Conservation (phyloP, 2,113 vertebrate genomes). For the Origma solitaria region DNA sequence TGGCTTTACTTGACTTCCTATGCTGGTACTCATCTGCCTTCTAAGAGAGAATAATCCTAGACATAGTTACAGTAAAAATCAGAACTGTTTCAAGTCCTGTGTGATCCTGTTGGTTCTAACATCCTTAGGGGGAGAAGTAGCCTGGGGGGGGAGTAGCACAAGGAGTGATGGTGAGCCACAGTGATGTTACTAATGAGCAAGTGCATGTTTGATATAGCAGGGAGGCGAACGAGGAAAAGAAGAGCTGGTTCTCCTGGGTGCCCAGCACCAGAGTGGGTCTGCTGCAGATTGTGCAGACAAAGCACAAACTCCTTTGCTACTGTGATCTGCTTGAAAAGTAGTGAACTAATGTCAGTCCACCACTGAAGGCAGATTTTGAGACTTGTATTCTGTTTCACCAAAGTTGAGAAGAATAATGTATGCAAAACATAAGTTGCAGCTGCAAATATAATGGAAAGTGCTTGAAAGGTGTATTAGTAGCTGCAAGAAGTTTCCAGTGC, state of each 20-base stretch:
- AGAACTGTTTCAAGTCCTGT: not conserved
- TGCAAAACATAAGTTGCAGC: not conserved
- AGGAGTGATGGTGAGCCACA: not conserved
- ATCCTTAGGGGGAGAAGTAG: not conserved
- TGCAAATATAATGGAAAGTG: not conserved
- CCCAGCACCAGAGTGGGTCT: not conserved
- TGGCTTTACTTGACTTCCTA: constrained; percentile 3
- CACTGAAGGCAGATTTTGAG: not conserved
- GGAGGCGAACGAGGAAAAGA: not conserved
- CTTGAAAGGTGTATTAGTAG: not conserved
- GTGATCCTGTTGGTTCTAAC: not conserved
- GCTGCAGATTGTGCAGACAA: not conserved
- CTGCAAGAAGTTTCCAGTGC: not conserved
- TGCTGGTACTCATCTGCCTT: not conserved
- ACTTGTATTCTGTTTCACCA: not conserved
- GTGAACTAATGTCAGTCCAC: not conserved
- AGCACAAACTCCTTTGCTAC: not conserved
- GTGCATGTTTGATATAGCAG: not conserved
- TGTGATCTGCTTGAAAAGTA: not conserved
- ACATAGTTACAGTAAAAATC: not conserved
- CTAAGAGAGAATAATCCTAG: not conserved
- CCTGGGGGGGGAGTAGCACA: not conserved
- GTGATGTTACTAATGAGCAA: not conserved
- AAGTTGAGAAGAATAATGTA: not conserved
- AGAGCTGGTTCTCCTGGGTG: not conserved